These are phyloP conservation scores for Hylomyscus alleni DNA, from an alignment of 2,797 vertebrate species.

Conservation along the genomic window DNA sequence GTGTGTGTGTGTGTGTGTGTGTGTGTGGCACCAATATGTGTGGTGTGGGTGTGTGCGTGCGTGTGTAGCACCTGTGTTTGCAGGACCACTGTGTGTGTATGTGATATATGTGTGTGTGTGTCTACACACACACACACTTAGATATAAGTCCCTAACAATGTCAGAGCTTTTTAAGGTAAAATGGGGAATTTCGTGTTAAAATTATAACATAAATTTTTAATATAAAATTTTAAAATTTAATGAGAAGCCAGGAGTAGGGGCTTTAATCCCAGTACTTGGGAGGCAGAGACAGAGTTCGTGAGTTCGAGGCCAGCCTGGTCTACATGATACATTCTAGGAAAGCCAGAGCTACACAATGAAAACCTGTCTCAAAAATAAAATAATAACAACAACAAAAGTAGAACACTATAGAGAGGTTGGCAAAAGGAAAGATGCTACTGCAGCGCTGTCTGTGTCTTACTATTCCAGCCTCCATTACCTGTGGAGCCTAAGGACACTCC, in stretches of 20 bases:
- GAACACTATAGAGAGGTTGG: neutral
- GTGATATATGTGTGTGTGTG: neutral
- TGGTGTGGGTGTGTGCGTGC: neutral
- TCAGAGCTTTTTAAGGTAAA: neutral
- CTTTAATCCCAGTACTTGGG: neutral
- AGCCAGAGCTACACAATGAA: neutral
- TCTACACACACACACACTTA: neutral
- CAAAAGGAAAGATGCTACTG: neutral
- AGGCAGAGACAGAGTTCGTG: neutral
- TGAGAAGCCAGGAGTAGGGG: neutral
- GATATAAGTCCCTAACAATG: conserved; percentile 8
- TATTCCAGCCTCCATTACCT: conserved; percentile 22
- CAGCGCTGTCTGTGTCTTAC: neutral
- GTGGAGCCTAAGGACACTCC: neutral
- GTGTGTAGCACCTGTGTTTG: neutral
- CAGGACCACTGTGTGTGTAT: too few species aligned
- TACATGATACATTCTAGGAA: neutral
- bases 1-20: too few species aligned
- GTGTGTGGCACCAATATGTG: too few species aligned
- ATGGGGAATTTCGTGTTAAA: neutral
- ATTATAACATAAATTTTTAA: conserved; percentile 3
- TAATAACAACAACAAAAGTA: neutral
- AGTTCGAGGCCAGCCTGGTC: neutral
- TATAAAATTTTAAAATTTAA: neutral
- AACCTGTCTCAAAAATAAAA: neutral